Base-by-base conservation (phyloP, 1,140 invertebrate species). In the Apocrypta bakeri region DNA sequence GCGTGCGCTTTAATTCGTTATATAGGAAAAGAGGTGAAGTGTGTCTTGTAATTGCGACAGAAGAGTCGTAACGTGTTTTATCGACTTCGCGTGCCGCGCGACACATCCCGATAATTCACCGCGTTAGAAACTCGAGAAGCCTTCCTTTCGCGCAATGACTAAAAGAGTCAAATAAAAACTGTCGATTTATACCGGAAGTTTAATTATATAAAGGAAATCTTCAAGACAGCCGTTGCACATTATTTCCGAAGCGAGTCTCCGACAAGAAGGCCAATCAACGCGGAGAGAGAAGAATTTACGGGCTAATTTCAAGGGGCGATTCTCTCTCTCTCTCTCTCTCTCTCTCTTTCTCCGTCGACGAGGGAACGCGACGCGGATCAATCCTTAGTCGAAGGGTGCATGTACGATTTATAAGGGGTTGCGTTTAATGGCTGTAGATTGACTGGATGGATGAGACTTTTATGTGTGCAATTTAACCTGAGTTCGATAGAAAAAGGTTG, bases 191-290 rank as follows among this genome's bases (percentile, higher is more conserved):
- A 56, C 12, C 37, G 37, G 63, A 68, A 61, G 77, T 82, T 82
- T 77, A 82, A 82, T 82, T 82, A 77, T 76, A 76, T n/a, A n/a
- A n/a, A 74, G 74, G 74, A 76, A 82, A 82, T 82, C 40, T 75
- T 33, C 61, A 61, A n/a, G 69, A 74, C 31, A 75, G 79, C 0
- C 71, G 48, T 31, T 0, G 21, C 14, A 48, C 79, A 81, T 81
- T 81, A 81, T 75, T 74, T 68, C 66, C 31, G 17, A 81, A 29
- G 31, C 25, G 79, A 24, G 29, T 14, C n/a, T 24, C 2, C 24
- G 27, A 27, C 68, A 64, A 14, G 31, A 29, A 0, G 17, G 56
- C 31, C 69, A 80, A 80, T 80, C 71, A 80, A 75, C 63, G 37
- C 61, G 6, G 17, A 7, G 31, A 37, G 68, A 31, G 21, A 31